Base-by-base conservation (phyloP, 2,888 invertebrate genomes). In the Apoderus coryli region DNA sequence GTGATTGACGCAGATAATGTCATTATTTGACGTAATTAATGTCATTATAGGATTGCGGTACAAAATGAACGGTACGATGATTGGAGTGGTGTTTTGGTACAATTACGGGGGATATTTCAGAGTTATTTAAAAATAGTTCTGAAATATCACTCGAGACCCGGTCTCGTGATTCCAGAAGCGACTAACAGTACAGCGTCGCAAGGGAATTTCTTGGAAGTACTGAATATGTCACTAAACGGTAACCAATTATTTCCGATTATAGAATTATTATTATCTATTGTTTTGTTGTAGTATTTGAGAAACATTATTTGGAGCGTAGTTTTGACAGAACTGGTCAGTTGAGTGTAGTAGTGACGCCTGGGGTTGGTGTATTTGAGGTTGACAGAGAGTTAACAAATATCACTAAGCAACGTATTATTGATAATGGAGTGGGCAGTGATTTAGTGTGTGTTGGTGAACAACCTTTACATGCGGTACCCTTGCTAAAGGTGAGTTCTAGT, bases 1-100 rank as follows among this genome's bases (percentile, higher is more conserved):
- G 16, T 13, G 22, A 12, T 12, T 9, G 6, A 6, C 19, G n/a
- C n/a, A n/a, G n/a, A n/a, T n/a, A n/a, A n/a, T n/a, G n/a, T n/a
- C n/a, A n/a, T n/a, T n/a, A n/a, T n/a, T n/a, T n/a, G n/a, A n/a
- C n/a, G n/a, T n/a, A 19, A 19, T 7, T 7, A 19, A 19, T n/a
- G n/a, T 7, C n/a, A n/a, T 42, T 38, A 19, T 35, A 54, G 93
- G 47, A 90, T 98, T 27, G 89, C 92, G 2, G 84, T 96, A 22
- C 96, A 98, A 61, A 98, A 98, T 61, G 98, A 98, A 56, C 73
- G 90, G 32, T 95, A 86, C 51, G 96, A 96, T 51, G 96, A 99
- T 57, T 98, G 98, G 96, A 79, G 78, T 31, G 77, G 77, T 36
- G 76, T 86, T n/a, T 61, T 98, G 30, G 76, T 85, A 2, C 81